Percentiles rank a stretch among this genome's conserved stretches.
Conservation (phyloP, 2,113 vertebrate genomes). For the Empidonax alnorum region DNA sequence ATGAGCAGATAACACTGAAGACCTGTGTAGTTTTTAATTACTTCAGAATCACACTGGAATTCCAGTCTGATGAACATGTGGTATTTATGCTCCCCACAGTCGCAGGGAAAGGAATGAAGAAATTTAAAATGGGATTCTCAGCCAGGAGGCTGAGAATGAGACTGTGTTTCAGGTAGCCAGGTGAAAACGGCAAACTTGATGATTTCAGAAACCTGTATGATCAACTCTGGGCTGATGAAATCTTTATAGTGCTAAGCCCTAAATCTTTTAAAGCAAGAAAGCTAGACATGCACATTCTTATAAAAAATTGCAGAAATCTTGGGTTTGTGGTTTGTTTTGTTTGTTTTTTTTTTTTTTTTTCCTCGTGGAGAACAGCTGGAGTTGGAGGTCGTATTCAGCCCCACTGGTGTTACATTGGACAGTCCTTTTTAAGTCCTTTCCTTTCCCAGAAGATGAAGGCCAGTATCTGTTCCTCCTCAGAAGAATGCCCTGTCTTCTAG, state of each 20-base stretch:
- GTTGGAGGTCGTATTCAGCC: neutral
- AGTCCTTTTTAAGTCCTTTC: neutral
- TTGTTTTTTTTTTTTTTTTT: neutral
- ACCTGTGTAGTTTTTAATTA: neutral
- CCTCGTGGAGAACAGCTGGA: neutral
- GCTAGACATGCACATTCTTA: neutral
- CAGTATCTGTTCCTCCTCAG: neutral
- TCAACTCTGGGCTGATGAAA: neutral
- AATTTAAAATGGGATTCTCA: neutral
- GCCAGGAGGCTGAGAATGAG: neutral
- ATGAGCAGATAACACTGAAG: neutral
- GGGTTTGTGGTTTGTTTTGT: neutral
- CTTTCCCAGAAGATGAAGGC: neutral
- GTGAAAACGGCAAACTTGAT: neutral
- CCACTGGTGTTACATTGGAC: neutral
- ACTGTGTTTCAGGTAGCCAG: neutral
- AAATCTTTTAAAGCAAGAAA: neutral
- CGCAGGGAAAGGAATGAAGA: neutral
- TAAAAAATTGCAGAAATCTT: neutral
- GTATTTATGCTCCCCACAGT: neutral
- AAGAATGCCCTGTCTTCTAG: neutral
- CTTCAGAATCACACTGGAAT: neutral
- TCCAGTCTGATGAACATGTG: neutral
- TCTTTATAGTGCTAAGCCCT: neutral
- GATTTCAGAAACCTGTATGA: neutral